These are phyloP conservation scores for Zosterops hypoxanthus DNA, from an alignment of 2,113 vertebrate genomes.

Conservation along the genomic window DNA sequence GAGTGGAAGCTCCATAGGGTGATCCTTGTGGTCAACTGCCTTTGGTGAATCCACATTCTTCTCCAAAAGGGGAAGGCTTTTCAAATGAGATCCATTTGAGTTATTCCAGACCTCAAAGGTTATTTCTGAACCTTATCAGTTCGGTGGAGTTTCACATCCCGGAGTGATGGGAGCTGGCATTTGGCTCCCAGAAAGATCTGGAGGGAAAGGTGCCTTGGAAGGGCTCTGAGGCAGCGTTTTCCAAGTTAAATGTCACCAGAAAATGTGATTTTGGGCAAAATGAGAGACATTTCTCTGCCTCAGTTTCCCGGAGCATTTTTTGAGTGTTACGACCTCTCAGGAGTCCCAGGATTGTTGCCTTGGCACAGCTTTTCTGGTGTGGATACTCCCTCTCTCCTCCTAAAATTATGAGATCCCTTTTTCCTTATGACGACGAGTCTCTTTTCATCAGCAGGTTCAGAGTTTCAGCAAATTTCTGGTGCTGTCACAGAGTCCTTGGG, in stretches of 20 bases:
- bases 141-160: neutral
- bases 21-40: neutral
- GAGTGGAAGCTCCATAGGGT: fast-evolving
- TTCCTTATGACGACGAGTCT: fast-evolving
- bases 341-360: neutral
- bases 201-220: neutral
- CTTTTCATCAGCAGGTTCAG: neutral
- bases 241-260: neutral
- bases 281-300: neutral
- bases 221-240: neutral
- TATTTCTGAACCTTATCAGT: neutral
- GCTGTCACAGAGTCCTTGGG: too few relatives aligned
- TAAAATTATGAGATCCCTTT: neutral
- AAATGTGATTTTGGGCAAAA: neutral
- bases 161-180: fast-evolving
- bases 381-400: neutral
- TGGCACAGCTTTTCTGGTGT: neutral
- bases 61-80: neutral
- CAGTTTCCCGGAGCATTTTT: fast-evolving
- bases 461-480: neutral
- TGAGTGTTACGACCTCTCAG: neutral
- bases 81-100: neutral
- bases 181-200: neutral
- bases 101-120: neutral
- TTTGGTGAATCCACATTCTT: neutral